Conservation (phyloP, 1,140 invertebrate species). For the Cydia amplana region DNA sequence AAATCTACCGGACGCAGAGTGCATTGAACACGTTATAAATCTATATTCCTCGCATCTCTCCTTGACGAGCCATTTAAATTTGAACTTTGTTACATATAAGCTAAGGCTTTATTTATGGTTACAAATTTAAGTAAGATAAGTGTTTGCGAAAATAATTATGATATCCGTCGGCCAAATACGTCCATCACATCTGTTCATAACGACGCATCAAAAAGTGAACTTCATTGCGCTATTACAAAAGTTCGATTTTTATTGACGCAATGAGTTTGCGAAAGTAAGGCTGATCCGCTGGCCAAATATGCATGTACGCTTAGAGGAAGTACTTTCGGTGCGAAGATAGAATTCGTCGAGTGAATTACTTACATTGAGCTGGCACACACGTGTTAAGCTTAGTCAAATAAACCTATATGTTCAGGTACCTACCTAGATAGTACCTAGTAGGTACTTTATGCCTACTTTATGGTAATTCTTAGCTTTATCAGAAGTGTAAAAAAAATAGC, state of each 20-base stretch:
- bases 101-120: neutral
- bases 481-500: too few relatives aligned
- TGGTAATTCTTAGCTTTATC: too few relatives aligned
- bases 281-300: neutral
- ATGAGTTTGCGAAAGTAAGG: constrained; percentile 5
- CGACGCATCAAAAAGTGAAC: neutral
- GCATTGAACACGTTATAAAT: constrained; percentile 53
- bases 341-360: constrained; percentile 7
- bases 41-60: neutral
- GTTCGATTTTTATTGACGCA: neutral
- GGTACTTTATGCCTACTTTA: too few relatives aligned
- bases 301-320: neutral
- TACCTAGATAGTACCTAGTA: too few relatives aligned
- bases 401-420: too few relatives aligned
- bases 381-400: neutral
- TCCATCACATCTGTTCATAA: neutral
- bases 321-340: neutral
- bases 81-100: neutral
- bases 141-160: neutral
- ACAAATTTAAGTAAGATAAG: neutral
- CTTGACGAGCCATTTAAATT: neutral
- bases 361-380: neutral
- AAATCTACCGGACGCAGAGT: constrained; percentile 54
- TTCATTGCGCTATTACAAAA: neutral
- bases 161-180: neutral